phyloP scores from a whole-genome alignment of 1,140 invertebrate genomes.

The Drosophila nasuta region DNA sequence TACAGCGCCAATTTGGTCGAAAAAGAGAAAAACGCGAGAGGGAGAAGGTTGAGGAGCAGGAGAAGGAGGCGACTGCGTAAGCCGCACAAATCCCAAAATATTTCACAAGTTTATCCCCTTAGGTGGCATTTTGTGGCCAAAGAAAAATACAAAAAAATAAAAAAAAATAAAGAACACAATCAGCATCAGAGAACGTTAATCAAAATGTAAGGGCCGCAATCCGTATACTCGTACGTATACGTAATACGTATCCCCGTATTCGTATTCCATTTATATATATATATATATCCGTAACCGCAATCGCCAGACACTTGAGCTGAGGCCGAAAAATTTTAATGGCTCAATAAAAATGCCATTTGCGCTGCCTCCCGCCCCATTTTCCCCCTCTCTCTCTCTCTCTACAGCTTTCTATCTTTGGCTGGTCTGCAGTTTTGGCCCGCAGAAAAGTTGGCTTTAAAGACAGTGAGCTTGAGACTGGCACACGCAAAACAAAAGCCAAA shows the following conservation, averaged over 20 bases:
- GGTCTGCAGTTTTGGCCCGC: constrained; percentile 43
- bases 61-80: constrained; percentile 39
- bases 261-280: constrained; percentile 14
- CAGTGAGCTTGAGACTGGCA: not conserved
- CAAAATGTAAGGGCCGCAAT: constrained; percentile 68
- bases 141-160: constrained; percentile 32
- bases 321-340: constrained; percentile 79
- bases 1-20: constrained; percentile 35
- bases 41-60: not conserved
- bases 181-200: constrained; percentile 68
- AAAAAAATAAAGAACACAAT: constrained; percentile 39
- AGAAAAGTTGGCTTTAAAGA: constrained; percentile 73
- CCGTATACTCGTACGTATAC: constrained; percentile 25
- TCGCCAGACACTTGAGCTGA: constrained; percentile 54
- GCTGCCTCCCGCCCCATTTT: constrained; percentile 13
- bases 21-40: not conserved
- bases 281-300: constrained; percentile 20
- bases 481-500: constrained; percentile 75
- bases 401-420: too few relatives aligned
- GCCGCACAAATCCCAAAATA: constrained; percentile 83
- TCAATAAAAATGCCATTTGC: constrained; percentile 84
- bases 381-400: not conserved
- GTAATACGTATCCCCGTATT: constrained; percentile 24
- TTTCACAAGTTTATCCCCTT: constrained; percentile 83
- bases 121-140: constrained; percentile 74